phyloP scores from a whole-genome alignment of 2,113 vertebrate species.

The Dasypus novemcinctus region DNA sequence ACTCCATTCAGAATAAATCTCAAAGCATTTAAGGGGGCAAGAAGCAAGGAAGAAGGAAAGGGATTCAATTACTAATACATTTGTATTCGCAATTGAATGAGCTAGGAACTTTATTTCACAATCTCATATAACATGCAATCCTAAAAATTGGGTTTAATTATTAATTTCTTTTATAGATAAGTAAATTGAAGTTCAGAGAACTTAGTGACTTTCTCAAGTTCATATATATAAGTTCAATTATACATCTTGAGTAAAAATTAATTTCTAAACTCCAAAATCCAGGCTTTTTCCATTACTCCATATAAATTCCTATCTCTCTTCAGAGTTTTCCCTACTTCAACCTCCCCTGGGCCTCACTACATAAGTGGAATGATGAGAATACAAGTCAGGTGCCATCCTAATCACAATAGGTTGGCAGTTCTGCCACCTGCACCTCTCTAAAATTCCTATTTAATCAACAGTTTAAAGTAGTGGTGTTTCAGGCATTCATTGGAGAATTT shows the following conservation, averaged over 20 bases:
- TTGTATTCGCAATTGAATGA: not conserved
- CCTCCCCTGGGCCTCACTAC: not conserved
- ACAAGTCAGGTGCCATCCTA: not conserved
- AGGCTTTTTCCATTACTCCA: not conserved
- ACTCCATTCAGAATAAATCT: conserved; percentile 42
- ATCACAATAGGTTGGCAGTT: not conserved
- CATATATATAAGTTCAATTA: not conserved
- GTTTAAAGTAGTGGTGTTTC: not conserved
- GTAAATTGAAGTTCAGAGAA: not conserved
- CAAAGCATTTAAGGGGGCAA: conserved; percentile 33
- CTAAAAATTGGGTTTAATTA: conserved; percentile 26
- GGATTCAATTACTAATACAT: conserved; percentile 39
- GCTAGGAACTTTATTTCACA: conserved; percentile 21
- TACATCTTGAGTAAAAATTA: conserved; percentile 10
- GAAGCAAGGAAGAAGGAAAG: conserved; percentile 13
- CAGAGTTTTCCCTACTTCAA: not conserved
- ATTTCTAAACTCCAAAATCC: not conserved
- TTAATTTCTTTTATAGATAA: conserved; percentile 43
- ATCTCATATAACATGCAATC: conserved; percentile 8
- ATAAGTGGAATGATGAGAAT: not conserved
- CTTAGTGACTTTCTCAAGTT: not conserved
- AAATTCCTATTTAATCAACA: not conserved
- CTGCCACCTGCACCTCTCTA: not conserved
- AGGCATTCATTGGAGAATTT: not conserved
- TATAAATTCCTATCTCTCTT: not conserved